Percentiles rank a stretch among this genome's conserved stretches.
These are phyloP conservation scores for Dascyllus trimaculatus DNA, from an alignment of 2,113 vertebrate species.

Conservation along the genomic window DNA sequence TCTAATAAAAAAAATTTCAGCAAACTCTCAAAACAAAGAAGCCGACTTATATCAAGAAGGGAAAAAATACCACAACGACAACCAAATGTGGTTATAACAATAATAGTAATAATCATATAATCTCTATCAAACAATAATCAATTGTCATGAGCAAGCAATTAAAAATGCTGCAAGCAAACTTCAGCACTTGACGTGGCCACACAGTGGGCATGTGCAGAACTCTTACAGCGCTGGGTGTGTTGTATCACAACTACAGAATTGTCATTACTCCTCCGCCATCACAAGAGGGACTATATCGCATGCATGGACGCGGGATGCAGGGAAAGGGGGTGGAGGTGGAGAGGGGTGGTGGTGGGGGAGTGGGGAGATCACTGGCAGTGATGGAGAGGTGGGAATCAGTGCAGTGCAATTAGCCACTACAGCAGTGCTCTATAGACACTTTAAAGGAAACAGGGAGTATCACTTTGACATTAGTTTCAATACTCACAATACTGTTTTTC, in stretches of 20 bases:
- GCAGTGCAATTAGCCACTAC: slow-evolving; percentile 63
- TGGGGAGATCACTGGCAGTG: slow-evolving; percentile 51
- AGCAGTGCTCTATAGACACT: slow-evolving; percentile 55
- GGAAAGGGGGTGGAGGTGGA: slow-evolving; percentile 8
- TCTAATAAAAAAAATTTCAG: slow-evolving; percentile 87
- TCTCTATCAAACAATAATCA: slow-evolving; percentile 70
- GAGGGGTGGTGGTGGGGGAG: not conserved
- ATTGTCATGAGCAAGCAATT: slow-evolving; percentile 91
- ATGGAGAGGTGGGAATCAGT: slow-evolving; percentile 56
- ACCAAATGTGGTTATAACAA: slow-evolving; percentile 92
- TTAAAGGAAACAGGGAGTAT: slow-evolving; percentile 48
- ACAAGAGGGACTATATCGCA: slow-evolving; percentile 92
- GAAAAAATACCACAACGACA: slow-evolving; percentile 87
- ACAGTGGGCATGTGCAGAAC: slow-evolving; percentile 97
- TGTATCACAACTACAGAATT: slow-evolving; percentile 99
- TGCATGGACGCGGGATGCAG: slow-evolving; percentile 89
- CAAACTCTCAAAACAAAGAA: slow-evolving; percentile 72
- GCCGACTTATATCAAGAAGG: slow-evolving; percentile 67
- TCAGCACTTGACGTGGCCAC: slow-evolving; percentile 95
- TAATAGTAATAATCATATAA: slow-evolving; percentile 82
- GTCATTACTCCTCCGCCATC: slow-evolving; percentile 92
- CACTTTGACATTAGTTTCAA: slow-evolving; percentile 58
- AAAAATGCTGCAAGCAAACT: slow-evolving; percentile 94
- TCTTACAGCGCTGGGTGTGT: slow-evolving; percentile 93
- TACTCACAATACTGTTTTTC: slow-evolving; percentile 62